These are phyloP conservation scores for Tetragonula carbonaria DNA, from an alignment of 2,888 invertebrate species.

Conservation along the genomic window DNA sequence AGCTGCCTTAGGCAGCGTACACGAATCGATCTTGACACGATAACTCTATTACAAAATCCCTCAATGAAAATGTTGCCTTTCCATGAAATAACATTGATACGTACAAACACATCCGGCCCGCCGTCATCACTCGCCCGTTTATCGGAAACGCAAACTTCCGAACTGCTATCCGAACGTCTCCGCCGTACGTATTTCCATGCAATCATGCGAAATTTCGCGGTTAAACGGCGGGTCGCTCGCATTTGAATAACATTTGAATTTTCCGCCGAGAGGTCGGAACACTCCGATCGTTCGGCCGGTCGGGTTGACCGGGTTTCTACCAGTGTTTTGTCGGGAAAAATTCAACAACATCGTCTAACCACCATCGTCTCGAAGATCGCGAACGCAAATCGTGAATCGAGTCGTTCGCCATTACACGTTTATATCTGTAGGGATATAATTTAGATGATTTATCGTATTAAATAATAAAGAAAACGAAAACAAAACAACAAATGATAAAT, in stretches of 20 bases:
- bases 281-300: too few relatives aligned
- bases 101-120: not conserved
- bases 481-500: too few relatives aligned
- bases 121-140: not conserved
- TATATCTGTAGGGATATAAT: too few relatives aligned
- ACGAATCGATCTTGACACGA: not conserved
- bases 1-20: not conserved
- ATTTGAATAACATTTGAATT: slow-evolving; percentile 64
- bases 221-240: slow-evolving; percentile 22
- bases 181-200: slow-evolving; percentile 24
- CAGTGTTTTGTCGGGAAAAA: slow-evolving; percentile 3
- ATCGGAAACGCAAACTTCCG: slow-evolving; percentile 24
- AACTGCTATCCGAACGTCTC: slow-evolving; percentile 24
- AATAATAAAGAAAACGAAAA: too few relatives aligned
- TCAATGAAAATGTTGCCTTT: not conserved
- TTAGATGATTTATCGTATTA: too few relatives aligned
- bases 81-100: not conserved
- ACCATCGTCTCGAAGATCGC: too few relatives aligned
- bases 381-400: too few relatives aligned
- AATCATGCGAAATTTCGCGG: slow-evolving; percentile 37
- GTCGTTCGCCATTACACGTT: too few relatives aligned
- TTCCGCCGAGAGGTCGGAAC: slow-evolving; percentile 6
- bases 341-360: slow-evolving; percentile 20
- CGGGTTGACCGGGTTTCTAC: too few relatives aligned
- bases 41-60: not conserved